Evolutionary conservation across 2,888 invertebrate species (phyloP).

Genomic region (Cheilosia scutellata): DNA sequence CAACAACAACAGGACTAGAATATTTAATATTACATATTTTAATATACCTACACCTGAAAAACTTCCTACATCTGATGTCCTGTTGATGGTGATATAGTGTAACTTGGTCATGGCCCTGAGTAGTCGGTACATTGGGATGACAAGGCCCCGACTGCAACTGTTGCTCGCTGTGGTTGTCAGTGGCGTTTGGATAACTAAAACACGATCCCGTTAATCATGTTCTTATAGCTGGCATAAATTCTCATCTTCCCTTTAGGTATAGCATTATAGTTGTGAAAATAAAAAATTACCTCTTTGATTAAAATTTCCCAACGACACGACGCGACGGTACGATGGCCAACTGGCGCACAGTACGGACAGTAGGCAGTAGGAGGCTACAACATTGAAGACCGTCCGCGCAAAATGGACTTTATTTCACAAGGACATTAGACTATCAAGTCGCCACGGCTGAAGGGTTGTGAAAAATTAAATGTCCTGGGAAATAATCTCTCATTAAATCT

Average conservation of each 20-base stretch:
- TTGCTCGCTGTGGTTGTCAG: conserved; percentile 54
- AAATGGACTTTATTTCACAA: conserved; percentile 65
- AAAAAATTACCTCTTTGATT: conserved; percentile 70
- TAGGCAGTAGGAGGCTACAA: conserved; percentile 17
- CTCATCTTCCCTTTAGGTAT: conserved; percentile 41
- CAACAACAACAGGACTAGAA: not conserved
- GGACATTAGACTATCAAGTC: conserved; percentile 67
- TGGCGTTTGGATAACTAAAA: conserved; percentile 59
- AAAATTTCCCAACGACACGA: conserved; percentile 60
- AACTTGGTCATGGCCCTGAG: not conserved
- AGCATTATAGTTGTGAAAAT: conserved; percentile 54
- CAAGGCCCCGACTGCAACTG: conserved; percentile 43
- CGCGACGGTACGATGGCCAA: conserved; percentile 12
- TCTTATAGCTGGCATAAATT: conserved; percentile 52
- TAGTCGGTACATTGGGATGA: conserved; percentile 9
- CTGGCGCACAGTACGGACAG: conserved; percentile 20
- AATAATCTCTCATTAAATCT: conserved; percentile 75
- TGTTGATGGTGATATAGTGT: not conserved
- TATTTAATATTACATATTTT: not conserved
- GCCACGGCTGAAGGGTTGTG: conserved; percentile 71
- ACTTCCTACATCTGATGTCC: not conserved
- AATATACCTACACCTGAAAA: not conserved
- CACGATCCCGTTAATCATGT: conserved; percentile 66
- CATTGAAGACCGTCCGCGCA: conserved; percentile 55
- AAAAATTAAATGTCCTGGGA: conserved; percentile 74